A percentile compares a stretch with the other conserved stretches of the same genome.
Evolutionary conservation across 2,113 vertebrate species (phyloP).

Genomic region (Drymodes brunneopygia): DNA sequence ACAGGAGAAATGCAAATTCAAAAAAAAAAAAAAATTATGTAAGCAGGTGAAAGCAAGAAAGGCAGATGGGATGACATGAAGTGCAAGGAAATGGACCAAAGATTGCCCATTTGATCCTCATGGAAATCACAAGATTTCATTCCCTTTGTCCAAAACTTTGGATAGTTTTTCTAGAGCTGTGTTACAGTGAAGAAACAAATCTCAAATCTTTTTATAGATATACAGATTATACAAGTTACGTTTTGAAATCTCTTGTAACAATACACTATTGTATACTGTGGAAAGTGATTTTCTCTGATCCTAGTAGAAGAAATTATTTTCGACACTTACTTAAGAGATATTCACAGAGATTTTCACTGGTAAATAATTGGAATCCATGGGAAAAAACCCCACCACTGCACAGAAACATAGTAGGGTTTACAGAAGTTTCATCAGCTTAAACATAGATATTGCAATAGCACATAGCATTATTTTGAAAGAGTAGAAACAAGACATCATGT

Average conservation of each 20-base stretch:
- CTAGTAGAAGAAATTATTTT: background rate
- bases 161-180: background rate
- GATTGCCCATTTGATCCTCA: too few species aligned
- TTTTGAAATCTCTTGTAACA: background rate
- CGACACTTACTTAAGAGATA: background rate
- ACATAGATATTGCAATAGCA: background rate
- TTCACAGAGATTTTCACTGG: background rate
- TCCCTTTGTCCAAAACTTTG: too few species aligned
- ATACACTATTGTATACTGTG: background rate
- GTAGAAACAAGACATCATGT: background rate
- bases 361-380: background rate
- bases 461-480: background rate
- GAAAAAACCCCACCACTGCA: background rate
- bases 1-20: too few species aligned
- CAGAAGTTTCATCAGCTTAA: background rate
- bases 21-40: too few species aligned
- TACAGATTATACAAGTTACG: background rate
- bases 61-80: too few species aligned
- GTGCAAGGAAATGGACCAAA: too few species aligned
- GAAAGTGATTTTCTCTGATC: background rate
- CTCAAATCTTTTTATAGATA: background rate
- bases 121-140: too few species aligned
- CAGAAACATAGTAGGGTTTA: background rate
- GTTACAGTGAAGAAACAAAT: background rate
- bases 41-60: too few species aligned